phyloP scores from a whole-genome alignment of 2,797 vertebrate species.

The Onychomys arenicola region DNA sequence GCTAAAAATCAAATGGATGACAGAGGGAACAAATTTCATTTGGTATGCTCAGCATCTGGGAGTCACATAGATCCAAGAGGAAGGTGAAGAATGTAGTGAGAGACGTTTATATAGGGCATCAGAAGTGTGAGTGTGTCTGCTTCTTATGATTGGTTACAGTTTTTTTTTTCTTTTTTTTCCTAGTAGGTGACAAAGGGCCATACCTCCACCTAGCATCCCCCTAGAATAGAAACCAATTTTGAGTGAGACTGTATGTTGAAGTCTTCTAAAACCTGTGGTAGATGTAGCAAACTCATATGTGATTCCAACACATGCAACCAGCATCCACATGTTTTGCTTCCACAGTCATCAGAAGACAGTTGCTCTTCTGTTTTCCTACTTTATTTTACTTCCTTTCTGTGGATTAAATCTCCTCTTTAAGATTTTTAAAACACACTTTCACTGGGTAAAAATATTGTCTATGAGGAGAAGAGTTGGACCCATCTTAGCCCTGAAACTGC shows the following conservation, averaged over 20 bases:
- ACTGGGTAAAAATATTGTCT: neutral
- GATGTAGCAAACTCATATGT: neutral
- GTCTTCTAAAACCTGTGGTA: neutral
- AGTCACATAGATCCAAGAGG: neutral
- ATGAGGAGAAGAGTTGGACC: neutral
- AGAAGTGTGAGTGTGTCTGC: neutral
- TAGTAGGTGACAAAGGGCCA: too few species aligned
- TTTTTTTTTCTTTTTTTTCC: too few species aligned
- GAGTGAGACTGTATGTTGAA: neutral
- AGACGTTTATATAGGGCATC: neutral
- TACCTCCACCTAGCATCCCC: too few species aligned
- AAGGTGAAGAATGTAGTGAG: neutral
- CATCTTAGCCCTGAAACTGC: neutral
- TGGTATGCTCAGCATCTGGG: accelerated
- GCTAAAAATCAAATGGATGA: neutral
- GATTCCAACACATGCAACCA: neutral
- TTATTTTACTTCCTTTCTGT: neutral
- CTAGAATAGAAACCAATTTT: too few species aligned
- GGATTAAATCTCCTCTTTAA: neutral
- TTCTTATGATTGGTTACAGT: neutral
- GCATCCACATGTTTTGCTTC: neutral
- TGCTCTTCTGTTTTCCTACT: neutral
- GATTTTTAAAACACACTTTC: conserved; percentile 33
- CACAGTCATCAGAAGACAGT: neutral
- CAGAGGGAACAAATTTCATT: neutral